These are phyloP conservation scores for Nasalis larvatus DNA, from an alignment of 2,113 vertebrate species.

Conservation along the genomic window DNA sequence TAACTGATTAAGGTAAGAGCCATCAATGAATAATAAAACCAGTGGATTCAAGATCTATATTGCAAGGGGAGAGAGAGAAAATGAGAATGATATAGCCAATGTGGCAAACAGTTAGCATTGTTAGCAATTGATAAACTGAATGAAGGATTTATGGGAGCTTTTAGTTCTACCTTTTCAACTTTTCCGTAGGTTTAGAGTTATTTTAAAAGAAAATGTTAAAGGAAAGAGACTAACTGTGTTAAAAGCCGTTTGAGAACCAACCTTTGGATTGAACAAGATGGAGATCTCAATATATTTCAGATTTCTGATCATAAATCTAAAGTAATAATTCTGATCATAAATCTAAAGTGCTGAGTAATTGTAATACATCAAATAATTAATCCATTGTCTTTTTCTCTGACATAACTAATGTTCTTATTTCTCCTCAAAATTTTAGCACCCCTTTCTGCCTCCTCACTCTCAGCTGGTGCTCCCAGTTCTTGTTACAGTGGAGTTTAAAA, in stretches of 20 bases:
- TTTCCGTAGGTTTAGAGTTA: neutral
- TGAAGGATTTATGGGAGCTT: neutral
- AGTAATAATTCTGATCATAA: too few species aligned
- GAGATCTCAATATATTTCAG: neutral
- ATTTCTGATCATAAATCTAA: too few species aligned
- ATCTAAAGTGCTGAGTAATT: neutral
- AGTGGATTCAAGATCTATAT: neutral
- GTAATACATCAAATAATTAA: neutral
- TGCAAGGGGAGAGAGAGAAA: neutral
- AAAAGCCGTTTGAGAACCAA: neutral
- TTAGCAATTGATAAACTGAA: neutral
- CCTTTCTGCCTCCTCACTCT: neutral
- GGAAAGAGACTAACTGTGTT: neutral
- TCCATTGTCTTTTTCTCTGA: neutral
- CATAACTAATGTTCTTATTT: neutral
- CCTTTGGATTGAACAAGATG: neutral
- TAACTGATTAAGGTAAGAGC: neutral
- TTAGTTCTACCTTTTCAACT: neutral
- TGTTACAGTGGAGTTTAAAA: neutral
- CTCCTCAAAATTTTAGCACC: neutral
- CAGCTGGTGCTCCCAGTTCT: neutral
- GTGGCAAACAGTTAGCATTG: neutral
- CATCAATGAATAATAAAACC: neutral
- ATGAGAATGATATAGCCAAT: neutral
- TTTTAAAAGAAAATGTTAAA: neutral